phyloP scores from a whole-genome alignment of 2,888 invertebrate species.

The Endomychus coccineus region DNA sequence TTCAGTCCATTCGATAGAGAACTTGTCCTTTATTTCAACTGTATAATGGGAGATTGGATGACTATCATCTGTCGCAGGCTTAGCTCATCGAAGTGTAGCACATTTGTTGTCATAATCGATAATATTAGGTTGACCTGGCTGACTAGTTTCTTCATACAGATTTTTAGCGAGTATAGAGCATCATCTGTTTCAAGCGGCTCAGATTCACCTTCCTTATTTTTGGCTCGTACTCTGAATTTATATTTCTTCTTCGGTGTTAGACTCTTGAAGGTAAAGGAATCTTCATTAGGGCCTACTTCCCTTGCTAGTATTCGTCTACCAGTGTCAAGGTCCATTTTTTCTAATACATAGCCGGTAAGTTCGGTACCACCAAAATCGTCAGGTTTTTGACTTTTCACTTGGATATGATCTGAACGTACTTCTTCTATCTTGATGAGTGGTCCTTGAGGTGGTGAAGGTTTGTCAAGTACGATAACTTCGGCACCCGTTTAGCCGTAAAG shows the following conservation, averaged over 20 bases:
- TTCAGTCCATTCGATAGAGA: constrained; percentile 77
- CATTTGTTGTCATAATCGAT: constrained; percentile 91
- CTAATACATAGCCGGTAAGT: constrained; percentile 83
- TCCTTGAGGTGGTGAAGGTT: constrained; percentile 75
- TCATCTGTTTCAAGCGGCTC: constrained; percentile 89
- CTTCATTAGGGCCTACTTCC: constrained; percentile 78
- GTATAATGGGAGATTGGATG: constrained; percentile 84
- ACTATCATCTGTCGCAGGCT: constrained; percentile 86
- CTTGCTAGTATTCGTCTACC: constrained; percentile 95
- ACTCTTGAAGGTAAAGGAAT: constrained; percentile 77
- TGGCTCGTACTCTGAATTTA: constrained; percentile 94
- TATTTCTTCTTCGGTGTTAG: constrained; percentile 94
- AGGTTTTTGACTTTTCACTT: constrained; percentile 86
- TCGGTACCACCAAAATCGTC: constrained; percentile 83
- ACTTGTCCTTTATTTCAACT: constrained; percentile 86
- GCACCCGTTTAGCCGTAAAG: constrained; percentile 82
- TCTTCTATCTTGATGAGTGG: constrained; percentile 81
- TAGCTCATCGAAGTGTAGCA: constrained; percentile 83
- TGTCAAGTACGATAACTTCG: constrained; percentile 91
- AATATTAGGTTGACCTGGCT: constrained; percentile 86
- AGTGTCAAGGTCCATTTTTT: constrained; percentile 94
- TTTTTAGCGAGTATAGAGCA: constrained; percentile 86
- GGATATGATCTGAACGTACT: constrained; percentile 82
- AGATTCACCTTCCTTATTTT: constrained; percentile 96
- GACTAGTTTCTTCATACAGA: constrained; percentile 90